These are phyloP conservation scores for Chelonus formosanus DNA, from an alignment of 2,888 invertebrate genomes.

Conservation along the genomic window DNA sequence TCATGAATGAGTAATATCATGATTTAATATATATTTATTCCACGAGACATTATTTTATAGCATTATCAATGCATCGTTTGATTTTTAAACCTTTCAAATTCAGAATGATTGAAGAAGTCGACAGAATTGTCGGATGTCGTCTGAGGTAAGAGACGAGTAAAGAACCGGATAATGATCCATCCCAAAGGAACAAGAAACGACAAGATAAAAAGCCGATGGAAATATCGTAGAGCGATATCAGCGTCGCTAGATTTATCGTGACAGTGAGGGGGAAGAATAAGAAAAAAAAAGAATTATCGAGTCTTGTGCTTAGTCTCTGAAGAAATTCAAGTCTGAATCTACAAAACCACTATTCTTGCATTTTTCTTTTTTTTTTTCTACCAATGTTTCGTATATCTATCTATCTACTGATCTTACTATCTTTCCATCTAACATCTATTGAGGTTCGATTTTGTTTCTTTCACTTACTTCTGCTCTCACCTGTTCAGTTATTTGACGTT, in stretches of 20 bases:
- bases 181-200: constrained; percentile 14
- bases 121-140: constrained; percentile 7
- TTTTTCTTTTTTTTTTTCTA: not conserved
- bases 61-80: not conserved
- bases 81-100: not conserved
- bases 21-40: no score
- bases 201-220: constrained; percentile 23
- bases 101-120: constrained; percentile 15
- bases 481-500: no score
- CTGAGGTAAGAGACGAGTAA: constrained; percentile 14
- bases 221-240: constrained; percentile 17
- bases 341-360: constrained; percentile 18
- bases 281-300: constrained; percentile 18
- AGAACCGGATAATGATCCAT: constrained; percentile 26
- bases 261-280: constrained; percentile 11
- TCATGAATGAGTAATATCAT: no score
- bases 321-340: constrained; percentile 20
- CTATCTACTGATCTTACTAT: no score
- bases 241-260: constrained; percentile 26
- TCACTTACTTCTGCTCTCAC: no score
- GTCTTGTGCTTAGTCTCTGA: constrained; percentile 11
- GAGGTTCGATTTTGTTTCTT: no score
- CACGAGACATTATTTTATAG: not conserved
- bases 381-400: not conserved
- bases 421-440: no score